A percentile compares a stretch with the other conserved stretches of the same genome.
These are phyloP conservation scores for Corythoichthys intestinalis DNA, from an alignment of 2,113 vertebrate genomes.

Conservation along the genomic window DNA sequence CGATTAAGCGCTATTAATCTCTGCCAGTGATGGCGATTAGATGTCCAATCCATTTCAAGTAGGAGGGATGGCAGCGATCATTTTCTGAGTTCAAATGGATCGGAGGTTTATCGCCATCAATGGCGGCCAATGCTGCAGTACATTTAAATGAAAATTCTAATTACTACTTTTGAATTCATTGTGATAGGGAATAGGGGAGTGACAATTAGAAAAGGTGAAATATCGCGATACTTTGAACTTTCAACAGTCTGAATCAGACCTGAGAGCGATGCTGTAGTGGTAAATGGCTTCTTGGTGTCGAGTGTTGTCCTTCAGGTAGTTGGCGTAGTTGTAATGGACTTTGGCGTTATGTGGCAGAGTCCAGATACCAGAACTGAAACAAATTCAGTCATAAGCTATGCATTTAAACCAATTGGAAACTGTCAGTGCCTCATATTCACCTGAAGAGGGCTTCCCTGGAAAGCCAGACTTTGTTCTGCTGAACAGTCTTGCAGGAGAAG, in stretches of 20 bases:
- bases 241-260: constrained; percentile 38
- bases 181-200: too few species aligned
- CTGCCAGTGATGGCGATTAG: too few species aligned
- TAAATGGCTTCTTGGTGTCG: constrained; percentile 83
- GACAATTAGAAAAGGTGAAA: too few species aligned
- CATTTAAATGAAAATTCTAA: too few species aligned
- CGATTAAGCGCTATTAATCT: too few species aligned
- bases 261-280: constrained; percentile 88
- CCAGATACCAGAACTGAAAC: constrained; percentile 88
- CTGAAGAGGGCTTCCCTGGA: constrained; percentile 94
- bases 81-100: too few species aligned
- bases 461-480: constrained; percentile 93
- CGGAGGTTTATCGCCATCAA: too few species aligned
- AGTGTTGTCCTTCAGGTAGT: constrained; percentile 91
- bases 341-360: constrained; percentile 97
- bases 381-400: constrained; percentile 15
- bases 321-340: constrained; percentile 98
- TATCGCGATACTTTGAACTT: neutral
- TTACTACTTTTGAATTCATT: too few species aligned
- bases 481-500: constrained; percentile 91
- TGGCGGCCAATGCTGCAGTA: too few species aligned
- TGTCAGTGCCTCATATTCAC: constrained; percentile 50
- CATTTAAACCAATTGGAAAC: too few species aligned
- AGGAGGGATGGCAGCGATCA: too few species aligned
- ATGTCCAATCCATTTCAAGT: too few species aligned